A percentile compares a stretch with the other conserved stretches of the same genome.
Evolutionary conservation across 92 coral and sea anemone genomes (phyloP).

Genomic region (Hydrozoanthus gracilis): DNA sequence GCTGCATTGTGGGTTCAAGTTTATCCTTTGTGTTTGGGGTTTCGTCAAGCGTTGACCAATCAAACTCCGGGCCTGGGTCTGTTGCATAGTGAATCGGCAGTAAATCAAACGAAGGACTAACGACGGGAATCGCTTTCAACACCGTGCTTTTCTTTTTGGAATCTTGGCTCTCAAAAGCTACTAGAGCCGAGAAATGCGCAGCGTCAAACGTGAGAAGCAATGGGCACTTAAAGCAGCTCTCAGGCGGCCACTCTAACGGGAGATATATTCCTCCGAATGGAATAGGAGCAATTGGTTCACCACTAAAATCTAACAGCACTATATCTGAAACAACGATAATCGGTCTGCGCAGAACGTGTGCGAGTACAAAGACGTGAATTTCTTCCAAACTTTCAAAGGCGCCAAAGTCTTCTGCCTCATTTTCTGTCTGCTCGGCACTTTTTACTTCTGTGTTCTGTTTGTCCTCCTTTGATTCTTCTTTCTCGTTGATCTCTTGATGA

Average conservation of each 20-base stretch:
- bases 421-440: constrained; percentile 27
- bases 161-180: constrained; percentile 64
- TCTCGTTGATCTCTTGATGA: neutral
- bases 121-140: constrained; percentile 81
- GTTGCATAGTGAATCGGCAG: constrained; percentile 85
- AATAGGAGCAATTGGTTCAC: constrained; percentile 93
- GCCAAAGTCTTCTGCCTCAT: constrained; percentile 53
- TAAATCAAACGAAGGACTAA: constrained; percentile 71
- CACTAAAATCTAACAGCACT: constrained; percentile 85
- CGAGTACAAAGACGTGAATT: constrained; percentile 92
- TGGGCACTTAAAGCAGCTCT: constrained; percentile 75
- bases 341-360: constrained; percentile 93
- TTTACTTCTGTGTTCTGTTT: neutral
- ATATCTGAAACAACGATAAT: constrained; percentile 88
- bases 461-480: constrained; percentile 4
- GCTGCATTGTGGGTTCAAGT: constrained; percentile 67
- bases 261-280: constrained; percentile 97
- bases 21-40: constrained; percentile 61
- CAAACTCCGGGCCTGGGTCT: constrained; percentile 83
- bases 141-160: constrained; percentile 36
- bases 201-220: constrained; percentile 89
- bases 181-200: constrained; percentile 94
- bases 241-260: constrained; percentile 88
- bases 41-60: constrained; percentile 73
- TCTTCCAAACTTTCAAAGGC: constrained; percentile 97